phyloP scores from a whole-genome alignment of 2,797 vertebrate species.

The Microcaecilia unicolor region DNA sequence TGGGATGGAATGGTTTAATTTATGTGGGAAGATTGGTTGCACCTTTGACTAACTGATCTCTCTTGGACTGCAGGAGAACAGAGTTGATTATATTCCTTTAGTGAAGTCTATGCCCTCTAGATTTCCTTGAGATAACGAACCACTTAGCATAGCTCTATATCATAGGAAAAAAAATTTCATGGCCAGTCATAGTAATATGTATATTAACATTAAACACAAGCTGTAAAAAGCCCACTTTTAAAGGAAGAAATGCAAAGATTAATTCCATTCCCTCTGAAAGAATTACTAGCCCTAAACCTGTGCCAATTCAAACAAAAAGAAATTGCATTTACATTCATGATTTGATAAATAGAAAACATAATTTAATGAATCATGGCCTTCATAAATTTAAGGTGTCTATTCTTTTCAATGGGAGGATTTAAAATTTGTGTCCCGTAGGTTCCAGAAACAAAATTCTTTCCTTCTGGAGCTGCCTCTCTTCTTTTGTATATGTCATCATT shows the following conservation, averaged over 20 bases:
- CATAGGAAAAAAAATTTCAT: slow-evolving; percentile 7
- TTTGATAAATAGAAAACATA: slow-evolving; percentile 21
- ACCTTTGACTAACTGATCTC: not conserved
- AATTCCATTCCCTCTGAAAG: slow-evolving; percentile 49
- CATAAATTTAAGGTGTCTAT: slow-evolving; percentile 8
- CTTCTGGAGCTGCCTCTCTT: slow-evolving; percentile 12
- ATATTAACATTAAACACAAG: slow-evolving; percentile 35
- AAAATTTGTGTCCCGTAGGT: slow-evolving; percentile 6
- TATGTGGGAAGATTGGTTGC: not conserved
- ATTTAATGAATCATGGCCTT: slow-evolving; percentile 14
- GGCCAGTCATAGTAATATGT: not conserved
- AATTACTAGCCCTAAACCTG: slow-evolving; percentile 41
- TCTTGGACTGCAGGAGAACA: not conserved
- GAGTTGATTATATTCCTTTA: not conserved
- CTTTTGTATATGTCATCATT: slow-evolving; percentile 21
- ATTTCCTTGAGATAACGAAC: slow-evolving; percentile 9
- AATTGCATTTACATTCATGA: slow-evolving; percentile 37
- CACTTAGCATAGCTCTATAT: not conserved
- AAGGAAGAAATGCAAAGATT: slow-evolving; percentile 43
- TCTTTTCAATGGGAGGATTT: slow-evolving; percentile 10
- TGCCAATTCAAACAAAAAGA: slow-evolving; percentile 33
- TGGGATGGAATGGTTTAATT: not conserved
- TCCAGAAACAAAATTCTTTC: slow-evolving; percentile 14
- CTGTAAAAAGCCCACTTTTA: slow-evolving; percentile 15
- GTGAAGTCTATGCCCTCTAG: not conserved